Base-by-base conservation (phyloP, 2,113 vertebrate species). In the Acrocephalus kingi region DNA sequence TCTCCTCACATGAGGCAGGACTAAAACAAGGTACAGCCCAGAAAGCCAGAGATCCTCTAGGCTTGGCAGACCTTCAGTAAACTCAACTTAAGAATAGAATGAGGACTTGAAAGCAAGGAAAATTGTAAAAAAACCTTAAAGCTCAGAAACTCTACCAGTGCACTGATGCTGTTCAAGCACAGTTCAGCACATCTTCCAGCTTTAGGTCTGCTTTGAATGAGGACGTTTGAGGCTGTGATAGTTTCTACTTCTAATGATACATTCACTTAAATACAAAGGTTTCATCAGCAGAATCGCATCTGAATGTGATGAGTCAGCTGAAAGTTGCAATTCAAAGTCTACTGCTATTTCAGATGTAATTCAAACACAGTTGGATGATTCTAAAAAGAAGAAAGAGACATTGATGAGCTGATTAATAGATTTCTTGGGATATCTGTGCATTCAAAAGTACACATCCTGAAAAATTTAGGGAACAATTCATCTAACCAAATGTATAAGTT, bases 261-360 rank as follows among this genome's bases (percentile, higher is more conserved):
- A 94, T 95, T 96, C 95, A 88, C 82, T 93, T 92, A 86, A 92
- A 89, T 93, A 96, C 91, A 96, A 97, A 94, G 64, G 87, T 92
- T 96, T 96, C 87, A 95, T 96, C 95, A 96, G 88, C 82, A 94
- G 85, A 95, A 94, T 74, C 48, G 61, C 28, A 59, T 86, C 56
- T 71, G 76, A 96, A 96, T 1, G 0, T 84, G 93, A 95, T 93
- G 94, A 96, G 79, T 96, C 95, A 95, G 94, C 96, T 94, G 64
- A 96, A 97, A 94, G 84, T 72, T 71, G 59, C 64, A 90, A 86
- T 94, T 96, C 71, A 78, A 89, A 58, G 28, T 84, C 39, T 61
- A 61, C 64, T 84, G 35, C 85, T 90, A 49, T 88, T 95, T 95
- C 85, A 81, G 61, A 93, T 35, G 61, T 74, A 92, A 92, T 96